A percentile compares a stretch with the other conserved stretches of the same genome.
phyloP scores from a whole-genome alignment of 2,113 vertebrate species.

The Globicephala melas region DNA sequence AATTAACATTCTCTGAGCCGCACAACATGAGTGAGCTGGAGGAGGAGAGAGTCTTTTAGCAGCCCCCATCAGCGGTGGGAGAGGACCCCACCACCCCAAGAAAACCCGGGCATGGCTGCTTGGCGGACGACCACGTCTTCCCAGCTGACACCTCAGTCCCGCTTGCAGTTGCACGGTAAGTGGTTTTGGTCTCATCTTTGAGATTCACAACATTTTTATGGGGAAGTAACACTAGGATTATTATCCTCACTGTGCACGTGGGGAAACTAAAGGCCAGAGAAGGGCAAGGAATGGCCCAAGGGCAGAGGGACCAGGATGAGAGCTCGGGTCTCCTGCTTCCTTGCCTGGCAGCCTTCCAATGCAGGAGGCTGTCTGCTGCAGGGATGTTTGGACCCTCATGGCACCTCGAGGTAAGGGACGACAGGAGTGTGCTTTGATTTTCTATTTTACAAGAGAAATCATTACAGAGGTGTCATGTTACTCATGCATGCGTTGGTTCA shows the following conservation, averaged over 20 bases:
- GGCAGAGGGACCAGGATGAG: background rate
- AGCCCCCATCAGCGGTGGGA: background rate
- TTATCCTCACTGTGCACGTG: background rate
- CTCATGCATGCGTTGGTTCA: background rate
- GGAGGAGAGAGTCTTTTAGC: background rate
- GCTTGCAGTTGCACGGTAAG: background rate
- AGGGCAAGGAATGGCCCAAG: background rate
- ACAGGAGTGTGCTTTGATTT: background rate
- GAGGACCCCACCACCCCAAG: background rate
- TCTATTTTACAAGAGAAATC: slow-evolving; percentile 3
- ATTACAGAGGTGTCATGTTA: background rate
- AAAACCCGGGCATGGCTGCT: background rate
- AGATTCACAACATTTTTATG: background rate
- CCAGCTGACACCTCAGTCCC: background rate
- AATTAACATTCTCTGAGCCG: slow-evolving; percentile 62
- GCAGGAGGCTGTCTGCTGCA: background rate
- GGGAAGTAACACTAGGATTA: background rate
- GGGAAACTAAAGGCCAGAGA: background rate
- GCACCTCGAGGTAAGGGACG: background rate
- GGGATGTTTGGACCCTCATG: background rate
- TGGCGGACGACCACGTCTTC: background rate
- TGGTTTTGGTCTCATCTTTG: background rate
- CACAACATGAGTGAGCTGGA: background rate
- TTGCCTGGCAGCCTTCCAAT: background rate
- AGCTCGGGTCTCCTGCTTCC: background rate